Base-by-base conservation (phyloP, 1,140 invertebrate genomes). In the Euschistus heros region DNA sequence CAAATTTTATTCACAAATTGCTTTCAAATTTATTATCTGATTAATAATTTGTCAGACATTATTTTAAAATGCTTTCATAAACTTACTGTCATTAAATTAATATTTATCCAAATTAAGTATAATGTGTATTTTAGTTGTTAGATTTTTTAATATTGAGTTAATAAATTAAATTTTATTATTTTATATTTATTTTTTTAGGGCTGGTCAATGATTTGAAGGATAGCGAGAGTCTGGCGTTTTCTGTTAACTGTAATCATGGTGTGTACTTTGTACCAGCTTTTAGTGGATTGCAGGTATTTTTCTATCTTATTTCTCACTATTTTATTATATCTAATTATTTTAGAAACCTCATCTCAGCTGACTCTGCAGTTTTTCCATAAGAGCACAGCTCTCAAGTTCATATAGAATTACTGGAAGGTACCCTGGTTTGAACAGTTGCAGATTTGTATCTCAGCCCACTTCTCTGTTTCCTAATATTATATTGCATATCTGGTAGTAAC, bases 251-350 rank as follows among this genome's bases (percentile, higher is more conserved):
- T 75, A 83, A 84, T 7, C 85, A 86, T 71, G 91, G 89, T 17
- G 86, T 95, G 2, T 94, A 84, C 73, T 97, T 97, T 76, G 81
- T 97, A 69, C 92, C 93, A 4, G 91, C 92, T 0, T 96, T 97
- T 71, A 89, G 87, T 77, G 93, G 93, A 20, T 76, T 96, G 65
- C 89, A 92, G 74, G 91, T 93, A 76, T 78, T 74, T 74, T 62
- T 67, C 4, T 13, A 6, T 10, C 33, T 37, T 4, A 10, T 8
- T 57, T 22, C 5, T 57, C 24, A 26, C 2, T 24, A 14, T 27
- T 26, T 57, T 57, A 26, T 57, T 57, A 6, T 22, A 57, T 1
- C 13, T 27, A 24, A 6, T 52, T 52, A 6, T 6, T 13, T 52
- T 52, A 52, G 17, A 44, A 10, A 44, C n/a, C n/a, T n/a, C n/a